phyloP scores from a whole-genome alignment of 2,797 vertebrate species.

The Enteromius unitaeniatus region DNA sequence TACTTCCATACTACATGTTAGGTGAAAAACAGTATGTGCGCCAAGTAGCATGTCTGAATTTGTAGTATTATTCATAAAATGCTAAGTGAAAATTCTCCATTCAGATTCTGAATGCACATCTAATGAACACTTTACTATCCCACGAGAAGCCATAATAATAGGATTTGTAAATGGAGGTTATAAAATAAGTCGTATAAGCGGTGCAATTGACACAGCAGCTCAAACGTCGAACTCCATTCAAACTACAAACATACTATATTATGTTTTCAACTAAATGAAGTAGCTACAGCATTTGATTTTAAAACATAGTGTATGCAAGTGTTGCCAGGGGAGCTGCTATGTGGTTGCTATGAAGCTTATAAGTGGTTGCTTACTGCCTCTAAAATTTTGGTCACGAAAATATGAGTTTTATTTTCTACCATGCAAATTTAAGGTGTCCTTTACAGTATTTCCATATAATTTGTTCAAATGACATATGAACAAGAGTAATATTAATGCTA shows the following conservation, averaged over 20 bases:
- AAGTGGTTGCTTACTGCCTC: background rate
- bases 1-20: background rate
- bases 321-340: conserved; percentile 5
- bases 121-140: background rate
- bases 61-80: background rate
- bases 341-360: background rate
- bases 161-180: background rate
- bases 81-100: background rate
- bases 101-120: background rate
- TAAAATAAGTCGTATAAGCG: background rate
- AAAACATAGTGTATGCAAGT: background rate
- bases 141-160: background rate
- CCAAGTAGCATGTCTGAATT: background rate
- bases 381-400: background rate
- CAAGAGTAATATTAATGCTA: background rate
- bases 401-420: background rate
- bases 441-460: background rate
- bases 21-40: background rate
- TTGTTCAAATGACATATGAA: background rate
- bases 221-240: background rate
- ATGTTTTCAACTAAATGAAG: background rate
- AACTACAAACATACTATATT: background rate
- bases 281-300: background rate
- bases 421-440: background rate
- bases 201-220: background rate